Percentiles rank a stretch among this genome's conserved stretches.
These are phyloP conservation scores for Oenanthe oenanthe DNA, from an alignment of 2,113 vertebrate species.

Conservation along the genomic window DNA sequence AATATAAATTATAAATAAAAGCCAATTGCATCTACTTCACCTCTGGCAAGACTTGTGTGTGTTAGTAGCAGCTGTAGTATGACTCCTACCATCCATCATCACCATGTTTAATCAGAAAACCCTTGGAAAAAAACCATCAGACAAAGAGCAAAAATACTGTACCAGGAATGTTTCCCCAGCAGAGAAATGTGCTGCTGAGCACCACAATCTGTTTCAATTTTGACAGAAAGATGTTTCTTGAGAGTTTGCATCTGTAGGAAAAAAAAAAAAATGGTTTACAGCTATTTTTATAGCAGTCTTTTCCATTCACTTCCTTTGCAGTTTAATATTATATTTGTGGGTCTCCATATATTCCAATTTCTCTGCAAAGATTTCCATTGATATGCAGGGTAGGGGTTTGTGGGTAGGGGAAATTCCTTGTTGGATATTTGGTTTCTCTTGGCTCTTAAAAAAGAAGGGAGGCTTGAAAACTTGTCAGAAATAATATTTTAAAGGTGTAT, in stretches of 20 bases:
- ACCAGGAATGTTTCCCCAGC: conserved; percentile 46
- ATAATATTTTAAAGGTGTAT: not conserved
- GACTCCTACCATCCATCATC: not conserved
- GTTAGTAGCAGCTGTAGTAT: not conserved
- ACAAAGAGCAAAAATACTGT: conserved; percentile 19
- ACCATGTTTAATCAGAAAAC: conserved; percentile 32
- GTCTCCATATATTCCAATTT: not conserved
- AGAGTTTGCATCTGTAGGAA: conserved; percentile 66
- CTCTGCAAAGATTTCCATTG: not conserved
- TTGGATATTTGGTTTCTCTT: not conserved
- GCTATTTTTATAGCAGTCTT: conserved; percentile 58
- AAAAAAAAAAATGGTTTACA: not conserved
- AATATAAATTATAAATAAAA: not conserved
- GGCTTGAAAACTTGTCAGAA: not conserved
- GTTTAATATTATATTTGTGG: conserved; percentile 52
- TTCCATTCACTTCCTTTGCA: conserved; percentile 38
- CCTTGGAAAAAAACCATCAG: conserved; percentile 1
- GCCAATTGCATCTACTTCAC: not conserved
- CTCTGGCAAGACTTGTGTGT: not conserved
- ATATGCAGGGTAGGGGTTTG: not conserved
- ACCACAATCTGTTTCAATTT: conserved; percentile 69
- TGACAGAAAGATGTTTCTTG: conserved; percentile 61
- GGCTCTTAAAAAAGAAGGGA: conserved; percentile 2
- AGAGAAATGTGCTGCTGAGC: conserved; percentile 50
- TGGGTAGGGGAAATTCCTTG: not conserved